Conservation (phyloP, 2,113 vertebrate species). For the Chunga burmeisteri region DNA sequence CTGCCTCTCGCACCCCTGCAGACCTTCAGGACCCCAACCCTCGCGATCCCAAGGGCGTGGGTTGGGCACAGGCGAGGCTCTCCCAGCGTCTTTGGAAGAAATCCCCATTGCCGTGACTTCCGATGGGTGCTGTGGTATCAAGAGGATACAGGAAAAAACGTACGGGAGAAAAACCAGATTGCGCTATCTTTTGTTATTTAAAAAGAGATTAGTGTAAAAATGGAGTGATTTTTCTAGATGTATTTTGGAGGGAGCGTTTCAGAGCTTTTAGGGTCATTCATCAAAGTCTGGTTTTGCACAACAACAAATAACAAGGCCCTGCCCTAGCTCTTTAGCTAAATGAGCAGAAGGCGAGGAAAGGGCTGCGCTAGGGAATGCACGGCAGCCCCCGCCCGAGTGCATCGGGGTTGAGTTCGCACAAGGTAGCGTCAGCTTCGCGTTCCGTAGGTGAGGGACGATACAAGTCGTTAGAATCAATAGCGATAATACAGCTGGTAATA, state of each 20-base stretch:
- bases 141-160: not conserved
- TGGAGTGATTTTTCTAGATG: not conserved
- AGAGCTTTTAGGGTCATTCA: not conserved
- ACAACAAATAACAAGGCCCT: not conserved
- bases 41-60: not conserved
- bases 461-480: not conserved
- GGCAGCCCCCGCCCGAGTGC: not conserved
- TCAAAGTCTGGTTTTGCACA: not conserved
- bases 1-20: not conserved
- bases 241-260: not conserved
- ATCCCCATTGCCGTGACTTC: not conserved
- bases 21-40: not conserved
- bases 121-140: not conserved
- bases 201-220: not conserved
- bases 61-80: not conserved
- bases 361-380: accelerated
- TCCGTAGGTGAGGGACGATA: not conserved
- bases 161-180: not conserved
- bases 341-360: not conserved
- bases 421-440: not conserved
- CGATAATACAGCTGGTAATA: not conserved
- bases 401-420: not conserved
- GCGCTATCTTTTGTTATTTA: accelerated
- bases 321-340: not conserved
- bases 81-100: not conserved